Base-by-base conservation (phyloP, 1,140 invertebrate species). In the Telenomus remus region DNA sequence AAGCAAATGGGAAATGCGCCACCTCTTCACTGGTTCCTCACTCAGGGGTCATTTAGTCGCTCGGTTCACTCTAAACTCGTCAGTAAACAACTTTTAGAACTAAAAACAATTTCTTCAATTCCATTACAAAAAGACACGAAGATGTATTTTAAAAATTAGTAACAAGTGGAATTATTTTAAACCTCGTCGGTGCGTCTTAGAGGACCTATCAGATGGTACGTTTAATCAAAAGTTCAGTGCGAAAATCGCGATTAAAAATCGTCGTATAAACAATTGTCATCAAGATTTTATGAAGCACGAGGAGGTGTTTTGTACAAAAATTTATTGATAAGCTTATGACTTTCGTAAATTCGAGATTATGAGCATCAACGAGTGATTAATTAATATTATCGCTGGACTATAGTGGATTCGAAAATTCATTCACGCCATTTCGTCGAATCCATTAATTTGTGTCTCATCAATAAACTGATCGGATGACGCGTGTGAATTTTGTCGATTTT, bases 1-100 rank as follows among this genome's bases (percentile, higher is more conserved):
- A 72, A 68, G 69, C 19, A 61, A 76, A 71, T 50, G 35, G 64
- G 65, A 66, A 60, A 78, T 54, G 57, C 63, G 46, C 68, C 63
- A n/a, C 64, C 60, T 65, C 60, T 78, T 60, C 49, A 64, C 12
- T 54, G 66, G 15, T 34, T 57, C 9, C 57, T 63, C 47, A 27
- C 46, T 50, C 37, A 39, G 55, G 64, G 76, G 64, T 70, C 60
- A 75, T 79, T 80, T 69, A 43, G 54, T 68, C 47, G 50, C 64
- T 65, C 49, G 51, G 15, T n/a, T 63, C 12, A 50, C 43, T 59
- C 65, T 59, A 49, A 70, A 27, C 69, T 70, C 34, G 51, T 64
- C 39, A 59, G 65, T 71, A 56, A 61, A 46, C 37, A 44, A 47
- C 55, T 12, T 43, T 46, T 13, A 12, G 0, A 49, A 56, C 9